These are phyloP conservation scores for Phaonia tiefii DNA, from an alignment of 2,888 invertebrate species.

Conservation along the genomic window DNA sequence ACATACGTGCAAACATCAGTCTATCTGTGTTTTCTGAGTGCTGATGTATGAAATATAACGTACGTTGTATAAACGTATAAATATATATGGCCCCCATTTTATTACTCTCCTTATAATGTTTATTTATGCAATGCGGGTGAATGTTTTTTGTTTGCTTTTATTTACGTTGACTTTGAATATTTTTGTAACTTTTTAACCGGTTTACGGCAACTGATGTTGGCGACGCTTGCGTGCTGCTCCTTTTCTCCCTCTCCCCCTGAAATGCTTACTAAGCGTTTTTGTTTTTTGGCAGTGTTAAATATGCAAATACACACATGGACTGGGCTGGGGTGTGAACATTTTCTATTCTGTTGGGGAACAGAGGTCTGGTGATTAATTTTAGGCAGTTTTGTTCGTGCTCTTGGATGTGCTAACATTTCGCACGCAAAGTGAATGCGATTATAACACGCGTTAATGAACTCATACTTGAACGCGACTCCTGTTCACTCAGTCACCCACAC, in stretches of 20 bases:
- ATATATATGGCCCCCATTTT: not conserved
- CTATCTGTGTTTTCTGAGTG: not conserved
- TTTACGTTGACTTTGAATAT: conserved; percentile 12
- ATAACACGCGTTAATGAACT: conserved; percentile 48
- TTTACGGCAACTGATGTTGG: conserved; percentile 14
- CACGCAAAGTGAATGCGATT: conserved; percentile 56
- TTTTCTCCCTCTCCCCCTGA: not conserved
- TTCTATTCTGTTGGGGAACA: not conserved
- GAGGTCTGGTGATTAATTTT: conserved; percentile 25
- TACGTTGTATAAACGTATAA: not conserved
- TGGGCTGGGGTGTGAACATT: not conserved
- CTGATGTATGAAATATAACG: not conserved
- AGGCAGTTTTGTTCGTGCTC: not conserved
- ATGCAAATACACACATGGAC: not conserved
- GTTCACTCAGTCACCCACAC: conserved; percentile 20
- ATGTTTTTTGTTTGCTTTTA: not conserved
- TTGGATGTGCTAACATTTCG: not conserved
- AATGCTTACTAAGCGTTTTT: conserved; percentile 11
- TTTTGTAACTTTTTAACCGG: conserved; percentile 12
- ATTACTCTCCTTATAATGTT: not conserved
- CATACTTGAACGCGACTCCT: conserved; percentile 5
- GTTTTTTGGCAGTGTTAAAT: not conserved
- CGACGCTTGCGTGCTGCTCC: not conserved
- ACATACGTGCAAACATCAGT: too few relatives aligned
- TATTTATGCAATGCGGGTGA: not conserved